These are phyloP conservation scores for Idaea straminata DNA, from an alignment of 2,888 invertebrate genomes.

Conservation along the genomic window DNA sequence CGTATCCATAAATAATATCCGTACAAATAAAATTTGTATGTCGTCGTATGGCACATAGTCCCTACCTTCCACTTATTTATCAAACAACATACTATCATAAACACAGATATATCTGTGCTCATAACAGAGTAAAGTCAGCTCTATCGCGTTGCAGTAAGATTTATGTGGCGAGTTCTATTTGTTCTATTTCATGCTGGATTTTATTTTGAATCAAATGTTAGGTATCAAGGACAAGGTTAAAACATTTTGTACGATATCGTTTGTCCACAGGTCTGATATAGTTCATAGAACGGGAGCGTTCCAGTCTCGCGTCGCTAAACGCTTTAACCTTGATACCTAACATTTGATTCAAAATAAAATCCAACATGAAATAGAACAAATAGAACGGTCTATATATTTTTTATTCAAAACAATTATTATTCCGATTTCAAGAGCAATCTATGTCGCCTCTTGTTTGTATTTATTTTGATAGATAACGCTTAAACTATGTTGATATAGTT, in stretches of 20 bases:
- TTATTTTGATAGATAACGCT: background rate
- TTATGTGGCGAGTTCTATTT: background rate
- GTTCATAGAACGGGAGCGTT: background rate
- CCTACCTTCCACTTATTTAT: background rate
- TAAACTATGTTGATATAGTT: background rate
- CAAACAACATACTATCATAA: background rate
- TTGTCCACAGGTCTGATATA: background rate
- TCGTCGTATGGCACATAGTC: background rate
- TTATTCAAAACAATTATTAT: background rate
- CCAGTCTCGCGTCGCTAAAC: no score
- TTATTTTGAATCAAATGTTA: background rate
- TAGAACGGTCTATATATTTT: background rate
- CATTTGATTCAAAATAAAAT: background rate
- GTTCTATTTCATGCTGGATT: background rate
- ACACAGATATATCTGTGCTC: background rate
- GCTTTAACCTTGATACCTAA: background rate
- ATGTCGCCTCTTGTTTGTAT: background rate
- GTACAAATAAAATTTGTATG: no score
- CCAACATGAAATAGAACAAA: background rate
- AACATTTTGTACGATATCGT: background rate
- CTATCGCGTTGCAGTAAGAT: background rate
- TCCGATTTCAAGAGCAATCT: background rate
- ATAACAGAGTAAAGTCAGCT: background rate
- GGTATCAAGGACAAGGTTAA: background rate
- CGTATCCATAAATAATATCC: no score